Evolutionary conservation across 2,797 vertebrate genomes (phyloP).

Genomic region (Pagetopsis macropterus): DNA sequence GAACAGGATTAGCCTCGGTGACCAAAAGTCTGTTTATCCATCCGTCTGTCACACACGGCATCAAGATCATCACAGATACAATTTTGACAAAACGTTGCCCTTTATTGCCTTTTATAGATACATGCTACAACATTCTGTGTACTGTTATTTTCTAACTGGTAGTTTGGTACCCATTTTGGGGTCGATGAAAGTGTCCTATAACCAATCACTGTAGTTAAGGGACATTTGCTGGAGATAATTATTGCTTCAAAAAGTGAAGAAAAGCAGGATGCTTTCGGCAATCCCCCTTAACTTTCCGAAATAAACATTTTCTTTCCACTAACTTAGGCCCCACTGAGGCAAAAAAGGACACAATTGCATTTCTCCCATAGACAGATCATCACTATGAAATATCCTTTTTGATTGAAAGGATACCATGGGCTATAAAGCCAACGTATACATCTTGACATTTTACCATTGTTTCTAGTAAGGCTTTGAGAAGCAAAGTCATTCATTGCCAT

Average conservation of each 20-base stretch:
- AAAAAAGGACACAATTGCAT: background rate
- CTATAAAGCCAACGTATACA: too few species aligned
- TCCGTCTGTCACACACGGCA: conserved; percentile 1
- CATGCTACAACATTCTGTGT: background rate
- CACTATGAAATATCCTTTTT: background rate
- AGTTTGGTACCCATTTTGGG: background rate
- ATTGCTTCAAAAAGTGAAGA: background rate
- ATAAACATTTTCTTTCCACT: background rate
- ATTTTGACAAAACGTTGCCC: conserved; percentile 1
- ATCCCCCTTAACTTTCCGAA: background rate
- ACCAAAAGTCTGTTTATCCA: background rate
- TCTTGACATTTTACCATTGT: too few species aligned
- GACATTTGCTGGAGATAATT: background rate
- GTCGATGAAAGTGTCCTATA: background rate
- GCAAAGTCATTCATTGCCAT: background rate
- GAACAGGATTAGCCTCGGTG: background rate
- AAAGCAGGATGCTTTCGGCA: background rate
- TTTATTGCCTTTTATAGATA: conserved; percentile 12
- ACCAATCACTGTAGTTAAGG: background rate
- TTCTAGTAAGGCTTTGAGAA: too few species aligned
- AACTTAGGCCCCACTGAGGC: background rate
- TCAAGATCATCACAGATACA: background rate
- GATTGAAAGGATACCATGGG: too few species aligned
- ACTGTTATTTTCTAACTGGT: background rate
- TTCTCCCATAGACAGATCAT: conserved; percentile 4